Base-by-base conservation (phyloP, 2,888 invertebrate species). In the Bombylius discolor region DNA sequence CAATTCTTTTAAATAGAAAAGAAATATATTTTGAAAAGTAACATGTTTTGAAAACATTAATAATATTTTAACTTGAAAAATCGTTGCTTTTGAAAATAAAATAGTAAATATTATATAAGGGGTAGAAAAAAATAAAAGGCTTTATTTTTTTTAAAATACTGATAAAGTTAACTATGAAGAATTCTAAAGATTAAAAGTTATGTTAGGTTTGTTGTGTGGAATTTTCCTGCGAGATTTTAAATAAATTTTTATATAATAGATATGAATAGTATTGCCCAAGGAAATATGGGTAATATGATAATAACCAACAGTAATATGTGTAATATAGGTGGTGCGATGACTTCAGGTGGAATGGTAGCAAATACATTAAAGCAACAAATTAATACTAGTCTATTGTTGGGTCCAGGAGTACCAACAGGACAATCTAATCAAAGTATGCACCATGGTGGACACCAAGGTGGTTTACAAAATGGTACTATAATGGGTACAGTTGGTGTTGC, bases 401-500 rank as follows among this genome's bases (percentile, higher is more conserved):
- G 57, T 44, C 39, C 58, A 13, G 57, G 57, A 47, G 62, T 61
- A 51, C 67, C 70, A 56, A 55, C 58, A 50, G 55, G 58, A 36
- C 52, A 60, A 58, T 44, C 57, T 57, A 69, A 70, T 59, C 71
- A 72, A 63, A 67, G 67, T 9, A 67, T 72, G 66, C 72, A 73
- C 58, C 67, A 72, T 66, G 64, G 56, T 36, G 64, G 64, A 47
- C 68, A 61, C 60, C 67, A 68, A 23, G 75, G 81, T 76, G 77
- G 77, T 56, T 81, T 89, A 79, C 87, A 85, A 70, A 89, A 89
- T 70, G 89, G 89, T 1, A 89, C 89, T 1, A 78, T 89, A 71
- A 78, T 86, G 79, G 70, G 73, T 56, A 75, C 52, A 45, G 60
- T 60, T 56, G 59, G 62, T 33, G 59, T 61, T 5, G 51, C 60